Conservation (phyloP, 2,888 invertebrate species). For the Baccha elongata region DNA sequence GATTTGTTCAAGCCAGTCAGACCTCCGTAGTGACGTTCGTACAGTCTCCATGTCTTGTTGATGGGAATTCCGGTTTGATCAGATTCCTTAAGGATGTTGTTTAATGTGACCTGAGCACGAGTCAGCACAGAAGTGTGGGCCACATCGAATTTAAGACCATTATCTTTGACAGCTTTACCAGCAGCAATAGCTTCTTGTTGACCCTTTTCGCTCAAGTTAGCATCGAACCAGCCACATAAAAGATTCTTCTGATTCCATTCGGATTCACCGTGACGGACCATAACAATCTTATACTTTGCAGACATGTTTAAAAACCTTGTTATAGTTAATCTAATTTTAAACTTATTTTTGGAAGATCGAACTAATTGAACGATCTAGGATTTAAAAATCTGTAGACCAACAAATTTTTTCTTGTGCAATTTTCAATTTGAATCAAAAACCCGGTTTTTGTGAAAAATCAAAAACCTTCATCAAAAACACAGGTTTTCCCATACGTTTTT, state of each 20-base stretch:
- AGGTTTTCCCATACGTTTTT: too few relatives aligned
- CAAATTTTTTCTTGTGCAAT: conserved; percentile 59
- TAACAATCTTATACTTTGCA: conserved; percentile 87
- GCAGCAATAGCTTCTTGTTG: conserved; percentile 83
- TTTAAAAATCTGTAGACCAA: conserved; percentile 58
- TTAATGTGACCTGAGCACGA: too few relatives aligned
- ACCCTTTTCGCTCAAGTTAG: conserved; percentile 87
- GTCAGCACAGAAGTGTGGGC: conserved; percentile 92
- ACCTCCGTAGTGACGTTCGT: conserved; percentile 75
- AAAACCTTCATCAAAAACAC: too few relatives aligned
- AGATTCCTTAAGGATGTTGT: too few relatives aligned
- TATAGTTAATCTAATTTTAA: conserved; percentile 22
- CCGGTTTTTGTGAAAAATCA: too few relatives aligned
- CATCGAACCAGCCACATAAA: conserved; percentile 89
- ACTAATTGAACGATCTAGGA: conserved; percentile 35
- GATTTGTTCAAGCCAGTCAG: too few relatives aligned
- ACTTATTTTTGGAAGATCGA: conserved; percentile 25
- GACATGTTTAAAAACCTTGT: conserved; percentile 77
- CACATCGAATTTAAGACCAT: conserved; percentile 89
- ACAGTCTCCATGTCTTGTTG: too few relatives aligned
- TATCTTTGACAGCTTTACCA: conserved; percentile 90
- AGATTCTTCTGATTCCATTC: conserved; percentile 90
- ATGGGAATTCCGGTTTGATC: too few relatives aligned
- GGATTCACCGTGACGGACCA: conserved; percentile 90
- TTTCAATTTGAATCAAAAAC: conserved; percentile 77